Evolutionary conservation across 1,140 invertebrate species (phyloP), one percentile per base, ranked within the genome.

Genomic region (Conus ventricosus): DNA sequence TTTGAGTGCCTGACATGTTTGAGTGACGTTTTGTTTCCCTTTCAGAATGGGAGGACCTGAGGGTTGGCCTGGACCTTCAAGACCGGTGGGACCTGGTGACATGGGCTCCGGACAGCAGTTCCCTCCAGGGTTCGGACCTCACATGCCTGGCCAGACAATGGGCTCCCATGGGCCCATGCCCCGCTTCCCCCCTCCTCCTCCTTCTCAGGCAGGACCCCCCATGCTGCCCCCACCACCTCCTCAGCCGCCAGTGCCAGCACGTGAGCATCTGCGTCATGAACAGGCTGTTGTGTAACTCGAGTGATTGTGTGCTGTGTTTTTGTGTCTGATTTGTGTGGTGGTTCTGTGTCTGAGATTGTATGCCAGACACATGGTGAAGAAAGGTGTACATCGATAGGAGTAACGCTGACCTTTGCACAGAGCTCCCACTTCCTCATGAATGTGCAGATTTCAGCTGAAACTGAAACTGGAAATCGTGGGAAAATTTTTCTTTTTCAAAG

Each of bases 201-300:
- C 78, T 23, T 53, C 63, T 11, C 85, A 83, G 27, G 39, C 54
- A 39, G 85, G 84, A 15, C 86, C 82, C 0, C 75, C 88, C 25
- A 75, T 87, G 87, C 57, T 87, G 88, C 51, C 82, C 5, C 86
- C 89, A 27, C 92, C 92, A 25, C 91, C 91, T 27, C 91, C 92
- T 23, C 92, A 90, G 81, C 96, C 91, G 54, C 91, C 92, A 11
- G 90, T 92, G 27, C 93, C 92, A 15, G 85, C 89, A 81, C 97
- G 96, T 80, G 97, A 98, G 89, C 51, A 25, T n/a, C 13, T 76
- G 20, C 23, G 71, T 10, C 8, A 4, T 76, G 71, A 76, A n/a
- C n/a, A 76, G 71, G 39, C 39, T 39, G 39, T 39, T 39, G 39
- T 39, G 0, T 39, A 39, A 39, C 39, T 39, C 3, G 39, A 1